Conservation (phyloP, 2,113 vertebrate genomes). For the Cyprinodon brontotheroides region DNA sequence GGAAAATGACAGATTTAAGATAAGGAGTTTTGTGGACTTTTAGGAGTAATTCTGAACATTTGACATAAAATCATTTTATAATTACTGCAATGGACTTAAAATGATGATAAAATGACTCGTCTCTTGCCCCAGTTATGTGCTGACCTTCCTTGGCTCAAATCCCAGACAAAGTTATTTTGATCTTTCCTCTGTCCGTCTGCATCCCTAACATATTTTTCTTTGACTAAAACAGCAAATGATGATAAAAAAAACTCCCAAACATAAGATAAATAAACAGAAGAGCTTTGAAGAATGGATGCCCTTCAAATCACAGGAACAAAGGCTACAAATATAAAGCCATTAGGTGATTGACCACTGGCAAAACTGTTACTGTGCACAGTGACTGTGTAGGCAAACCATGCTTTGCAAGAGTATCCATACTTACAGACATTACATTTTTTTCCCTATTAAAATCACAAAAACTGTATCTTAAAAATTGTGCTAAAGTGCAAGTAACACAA, state of each 20-base stretch:
- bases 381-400: constrained; percentile 2
- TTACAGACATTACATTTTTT: not conserved
- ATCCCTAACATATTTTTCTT: constrained; percentile 19
- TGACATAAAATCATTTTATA: constrained; percentile 22
- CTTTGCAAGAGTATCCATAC: not conserved
- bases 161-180: constrained; percentile 17
- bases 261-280: not conserved
- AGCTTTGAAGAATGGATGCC: constrained; percentile 17
- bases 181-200: constrained; percentile 13
- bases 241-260: not conserved
- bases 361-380: constrained; percentile 10
- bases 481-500: no score
- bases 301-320: constrained; percentile 27
- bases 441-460: not conserved
- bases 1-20: constrained; percentile 9
- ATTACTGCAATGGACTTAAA: constrained; percentile 22
- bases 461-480: not conserved
- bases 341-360: constrained; percentile 39
- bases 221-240: not conserved
- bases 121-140: constrained; percentile 5
- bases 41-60: constrained; percentile 2
- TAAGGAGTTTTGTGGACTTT: constrained; percentile 3
- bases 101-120: constrained; percentile 27
- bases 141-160: constrained; percentile 28
- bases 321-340: constrained; percentile 41